A percentile compares a stretch with the other conserved stretches of the same genome.
These are phyloP conservation scores for Drosophila fuyamai DNA, from an alignment of 1,140 invertebrate genomes.

Conservation along the genomic window DNA sequence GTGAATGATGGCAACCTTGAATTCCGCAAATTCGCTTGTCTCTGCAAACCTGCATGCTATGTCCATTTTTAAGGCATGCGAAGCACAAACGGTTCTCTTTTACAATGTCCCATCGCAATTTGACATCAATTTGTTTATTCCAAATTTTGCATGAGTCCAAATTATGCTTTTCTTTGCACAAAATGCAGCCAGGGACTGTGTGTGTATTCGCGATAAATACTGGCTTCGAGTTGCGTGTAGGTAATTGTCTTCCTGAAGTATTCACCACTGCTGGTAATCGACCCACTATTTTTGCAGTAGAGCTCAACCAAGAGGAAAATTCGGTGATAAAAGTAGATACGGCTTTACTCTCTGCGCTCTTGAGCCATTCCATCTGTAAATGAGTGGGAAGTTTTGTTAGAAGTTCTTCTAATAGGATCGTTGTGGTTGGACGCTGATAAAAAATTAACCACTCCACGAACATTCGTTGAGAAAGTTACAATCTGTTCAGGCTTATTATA, in stretches of 20 bases:
- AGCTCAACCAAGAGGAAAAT: not conserved
- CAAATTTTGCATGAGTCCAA: no score
- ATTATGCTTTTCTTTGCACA: no score
- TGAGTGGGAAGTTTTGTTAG: constrained; percentile 6
- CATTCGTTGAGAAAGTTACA: not conserved
- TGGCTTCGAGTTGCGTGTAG: not conserved
- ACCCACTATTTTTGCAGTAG: no score
- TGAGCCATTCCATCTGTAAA: no score
- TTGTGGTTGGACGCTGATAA: not conserved
- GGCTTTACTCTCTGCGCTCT: no score
- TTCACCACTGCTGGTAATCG: no score
- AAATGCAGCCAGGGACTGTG: no score
- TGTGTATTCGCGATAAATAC: not conserved
- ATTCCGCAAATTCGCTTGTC: not conserved
- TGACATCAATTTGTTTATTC: no score
- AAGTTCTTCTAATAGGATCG: constrained; percentile 11
- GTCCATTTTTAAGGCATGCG: no score
- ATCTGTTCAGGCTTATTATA: constrained; percentile 3
- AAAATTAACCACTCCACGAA: not conserved
- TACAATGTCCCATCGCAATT: no score
- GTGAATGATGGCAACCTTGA: not conserved
- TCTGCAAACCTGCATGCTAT: not conserved
- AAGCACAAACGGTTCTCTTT: constrained; percentile 2
- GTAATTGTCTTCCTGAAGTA: not conserved
- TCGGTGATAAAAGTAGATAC: no score